Conservation (phyloP, 2,888 invertebrate genomes). For the Drosophila algonquin region DNA sequence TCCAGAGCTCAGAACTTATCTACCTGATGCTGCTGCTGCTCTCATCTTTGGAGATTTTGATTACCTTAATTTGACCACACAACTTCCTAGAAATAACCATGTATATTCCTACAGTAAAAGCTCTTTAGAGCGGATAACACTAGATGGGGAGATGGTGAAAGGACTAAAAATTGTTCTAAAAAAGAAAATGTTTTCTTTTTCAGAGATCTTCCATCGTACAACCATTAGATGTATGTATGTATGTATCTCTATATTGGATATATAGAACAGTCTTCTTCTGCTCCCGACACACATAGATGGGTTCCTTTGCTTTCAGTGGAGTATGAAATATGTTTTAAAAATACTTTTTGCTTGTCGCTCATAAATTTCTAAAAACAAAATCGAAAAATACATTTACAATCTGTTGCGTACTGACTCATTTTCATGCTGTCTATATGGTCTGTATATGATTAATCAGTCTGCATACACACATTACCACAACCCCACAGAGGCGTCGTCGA, state of each 20-base stretch:
- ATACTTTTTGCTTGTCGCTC: conserved; percentile 67
- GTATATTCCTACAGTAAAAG: background rate
- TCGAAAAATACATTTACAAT: conserved; percentile 60
- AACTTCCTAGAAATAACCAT: background rate
- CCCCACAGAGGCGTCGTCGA: conserved; percentile 48
- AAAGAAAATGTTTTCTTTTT: background rate
- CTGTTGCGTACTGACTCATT: conserved; percentile 63
- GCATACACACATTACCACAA: conserved; percentile 35
- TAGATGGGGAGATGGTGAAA: background rate
- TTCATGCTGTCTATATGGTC: conserved; percentile 52
- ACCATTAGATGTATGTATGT: background rate
- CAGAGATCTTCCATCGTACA: background rate
- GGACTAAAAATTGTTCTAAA: background rate
- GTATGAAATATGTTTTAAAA: conserved; percentile 65
- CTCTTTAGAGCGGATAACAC: background rate
- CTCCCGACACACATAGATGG: conserved; percentile 53
- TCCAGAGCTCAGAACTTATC: conserved; percentile 1
- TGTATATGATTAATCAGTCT: conserved; percentile 66
- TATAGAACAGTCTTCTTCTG: conserved; percentile 2
- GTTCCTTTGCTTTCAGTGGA: conserved; percentile 44
- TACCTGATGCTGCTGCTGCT: conserved; percentile 24
- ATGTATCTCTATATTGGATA: background rate
- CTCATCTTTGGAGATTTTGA: background rate
- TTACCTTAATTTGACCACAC: background rate
- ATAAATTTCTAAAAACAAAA: conserved; percentile 60